A percentile compares a stretch with the other conserved stretches of the same genome.
These are phyloP conservation scores for Pterois miles DNA, from an alignment of 2,797 vertebrate species.

Conservation along the genomic window DNA sequence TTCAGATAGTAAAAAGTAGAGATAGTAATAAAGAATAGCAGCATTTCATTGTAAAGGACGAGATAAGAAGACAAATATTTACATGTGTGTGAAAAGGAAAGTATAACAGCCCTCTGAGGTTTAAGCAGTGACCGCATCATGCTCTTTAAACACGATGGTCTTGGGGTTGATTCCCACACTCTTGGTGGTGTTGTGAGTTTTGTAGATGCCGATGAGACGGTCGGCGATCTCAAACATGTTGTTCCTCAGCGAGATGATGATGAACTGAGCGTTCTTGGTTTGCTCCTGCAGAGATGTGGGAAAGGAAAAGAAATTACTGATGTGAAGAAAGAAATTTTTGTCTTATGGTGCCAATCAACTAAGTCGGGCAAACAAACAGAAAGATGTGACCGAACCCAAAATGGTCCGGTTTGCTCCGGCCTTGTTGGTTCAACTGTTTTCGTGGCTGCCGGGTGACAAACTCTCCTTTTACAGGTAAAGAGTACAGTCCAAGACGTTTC, in stretches of 20 bases:
- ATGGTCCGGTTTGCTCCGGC: too few relatives aligned
- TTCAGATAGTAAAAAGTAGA: neutral
- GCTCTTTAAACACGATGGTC: conserved; percentile 86
- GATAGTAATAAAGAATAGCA: conserved; percentile 58
- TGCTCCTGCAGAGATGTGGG: conserved; percentile 87
- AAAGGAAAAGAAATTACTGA: neutral
- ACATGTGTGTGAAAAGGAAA: conserved; percentile 33
- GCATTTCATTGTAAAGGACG: conserved; percentile 33
- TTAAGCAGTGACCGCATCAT: conserved; percentile 61
- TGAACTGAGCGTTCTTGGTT: conserved; percentile 98
- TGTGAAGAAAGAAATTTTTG: neutral
- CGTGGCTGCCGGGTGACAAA: too few relatives aligned
- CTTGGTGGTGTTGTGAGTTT: conserved; percentile 95
- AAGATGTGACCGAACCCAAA: too few relatives aligned
- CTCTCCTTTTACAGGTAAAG: too few relatives aligned
- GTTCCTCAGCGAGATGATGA: conserved; percentile 97
- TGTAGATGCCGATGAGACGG: conserved; percentile 96
- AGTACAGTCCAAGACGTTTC: too few relatives aligned
- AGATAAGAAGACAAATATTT: conserved; percentile 50
- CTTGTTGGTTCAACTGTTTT: too few relatives aligned
- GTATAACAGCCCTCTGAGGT: neutral
- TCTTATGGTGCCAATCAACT: too few relatives aligned
- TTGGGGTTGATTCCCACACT: conserved; percentile 95
- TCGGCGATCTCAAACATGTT: conserved; percentile 99
- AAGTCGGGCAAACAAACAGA: too few relatives aligned